Evolutionary conservation across 2,888 invertebrate genomes (phyloP).

Genomic region (Drosophila suboccidentalis): DNA sequence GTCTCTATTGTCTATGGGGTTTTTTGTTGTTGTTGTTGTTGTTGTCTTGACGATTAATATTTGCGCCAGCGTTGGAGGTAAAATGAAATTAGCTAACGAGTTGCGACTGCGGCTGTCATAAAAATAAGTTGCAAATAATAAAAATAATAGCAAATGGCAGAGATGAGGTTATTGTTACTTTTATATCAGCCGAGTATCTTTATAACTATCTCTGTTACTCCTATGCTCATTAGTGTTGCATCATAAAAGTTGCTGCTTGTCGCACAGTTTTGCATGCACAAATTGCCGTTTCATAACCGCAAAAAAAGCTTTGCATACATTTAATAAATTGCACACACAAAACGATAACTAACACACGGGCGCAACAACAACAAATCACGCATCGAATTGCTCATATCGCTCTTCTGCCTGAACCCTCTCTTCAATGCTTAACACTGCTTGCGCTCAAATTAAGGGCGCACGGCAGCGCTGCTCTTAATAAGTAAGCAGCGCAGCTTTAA

Average conservation of each 20-base stretch:
- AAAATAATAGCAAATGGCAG: conserved; percentile 63
- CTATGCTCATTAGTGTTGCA: conserved; percentile 48
- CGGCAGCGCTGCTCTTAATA: conserved; percentile 5
- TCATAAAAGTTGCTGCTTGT: conserved; percentile 52
- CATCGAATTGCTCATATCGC: background rate
- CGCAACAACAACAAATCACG: conserved; percentile 10
- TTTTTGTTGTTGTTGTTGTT: conserved; percentile 33
- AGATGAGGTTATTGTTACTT: conserved; percentile 43
- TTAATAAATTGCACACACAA: conserved; percentile 17
- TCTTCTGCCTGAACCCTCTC: background rate
- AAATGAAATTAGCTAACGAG: conserved; percentile 71
- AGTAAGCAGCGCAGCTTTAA: conserved; percentile 5
- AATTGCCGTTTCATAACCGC: conserved; percentile 66
- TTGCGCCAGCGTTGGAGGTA: conserved; percentile 50
- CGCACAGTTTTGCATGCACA: conserved; percentile 67
- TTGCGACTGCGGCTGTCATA: conserved; percentile 54
- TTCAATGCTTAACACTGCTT: background rate
- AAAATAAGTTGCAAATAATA: conserved; percentile 71
- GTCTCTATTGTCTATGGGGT: conserved; percentile 50
- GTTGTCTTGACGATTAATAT: conserved; percentile 51
- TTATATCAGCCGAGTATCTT: conserved; percentile 10
- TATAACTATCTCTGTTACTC: conserved; percentile 23
- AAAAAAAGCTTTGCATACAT: conserved; percentile 21
- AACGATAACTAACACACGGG: conserved; percentile 11
- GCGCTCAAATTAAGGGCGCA: conserved; percentile 1